phyloP scores from a whole-genome alignment of 2,113 vertebrate species.

The Patagioenas fasciata region DNA sequence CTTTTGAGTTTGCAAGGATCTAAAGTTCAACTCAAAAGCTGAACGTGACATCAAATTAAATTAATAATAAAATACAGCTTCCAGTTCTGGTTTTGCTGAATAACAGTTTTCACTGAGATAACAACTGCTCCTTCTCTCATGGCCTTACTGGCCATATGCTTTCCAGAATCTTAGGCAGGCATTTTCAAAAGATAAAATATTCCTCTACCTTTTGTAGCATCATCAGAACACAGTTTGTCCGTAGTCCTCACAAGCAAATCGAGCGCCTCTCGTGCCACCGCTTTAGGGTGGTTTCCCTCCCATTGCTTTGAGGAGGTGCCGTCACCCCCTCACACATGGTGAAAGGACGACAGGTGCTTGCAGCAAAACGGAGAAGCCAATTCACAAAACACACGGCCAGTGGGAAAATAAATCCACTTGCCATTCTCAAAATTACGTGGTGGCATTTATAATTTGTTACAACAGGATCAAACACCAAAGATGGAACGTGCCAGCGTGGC shows the following conservation, averaged over 20 bases:
- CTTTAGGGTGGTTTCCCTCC: background rate
- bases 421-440: background rate
- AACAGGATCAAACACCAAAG: background rate
- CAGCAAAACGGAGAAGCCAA: background rate
- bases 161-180: background rate
- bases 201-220: background rate
- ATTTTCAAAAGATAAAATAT: background rate
- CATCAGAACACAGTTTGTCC: background rate
- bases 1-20: background rate
- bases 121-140: background rate
- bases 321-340: accelerated
- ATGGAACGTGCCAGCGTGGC: background rate
- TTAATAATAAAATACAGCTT: background rate
- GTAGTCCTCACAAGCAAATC: accelerated
- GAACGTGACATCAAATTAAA: background rate
- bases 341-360: accelerated
- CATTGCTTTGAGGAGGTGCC: accelerated
- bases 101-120: background rate
- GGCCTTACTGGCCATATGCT: background rate
- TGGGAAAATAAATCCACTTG: background rate
- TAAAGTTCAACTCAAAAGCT: background rate
- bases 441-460: background rate
- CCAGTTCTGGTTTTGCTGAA: background rate
- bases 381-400: accelerated
- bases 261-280: background rate